Base-by-base conservation (phyloP, 2,888 invertebrate species). In the Amphiduros pacificus region DNA sequence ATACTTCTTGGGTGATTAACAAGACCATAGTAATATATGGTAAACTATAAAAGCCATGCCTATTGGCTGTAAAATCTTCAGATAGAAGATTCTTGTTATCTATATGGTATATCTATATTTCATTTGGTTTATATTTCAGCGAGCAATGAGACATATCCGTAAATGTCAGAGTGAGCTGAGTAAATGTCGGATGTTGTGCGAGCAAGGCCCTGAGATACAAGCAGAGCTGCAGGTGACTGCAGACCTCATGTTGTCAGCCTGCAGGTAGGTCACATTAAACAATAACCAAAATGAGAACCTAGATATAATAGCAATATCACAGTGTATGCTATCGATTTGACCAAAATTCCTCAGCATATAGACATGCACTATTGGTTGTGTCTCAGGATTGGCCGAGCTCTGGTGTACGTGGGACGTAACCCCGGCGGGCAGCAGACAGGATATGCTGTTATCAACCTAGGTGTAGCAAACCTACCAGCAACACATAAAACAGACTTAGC, bases 401-500 rank as follows among this genome's bases (percentile, higher is more conserved):
- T 87, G 61, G 84, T 87, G 32, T 82, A 85, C 36, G 82, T 85
- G 58, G 87, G 88, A 56, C 80, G 85, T 32, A 87, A 87, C 77
- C 87, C 87, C 17, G 84, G 84, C 66, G 85, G 85, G 66, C 65
- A 67, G 22, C 65, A 69, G 22, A 63, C 76, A 31, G 87, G 87
- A 0, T 79, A 85, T 31, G 83, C 85, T 48, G 86, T 86, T 49
- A 85, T 88, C 53, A 88, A 87, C 75, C 83, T 87, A 61, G 88
- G 88, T 24, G 85, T 88, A 11, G 84, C 85, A 60, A 88, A 88
- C 78, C 78, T 88, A n/a, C 85, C 87, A 22, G 85, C 87, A 17
- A 87, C 88, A 20, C 84, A 86, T 40, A 83, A 87, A 65, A 88
- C 88, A n/a, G 88, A 88, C 72, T 82, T 88, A 68, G 88, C 88